Evolutionary conservation across 1,140 invertebrate genomes (phyloP).

Genomic region (Melitaea cinxia): DNA sequence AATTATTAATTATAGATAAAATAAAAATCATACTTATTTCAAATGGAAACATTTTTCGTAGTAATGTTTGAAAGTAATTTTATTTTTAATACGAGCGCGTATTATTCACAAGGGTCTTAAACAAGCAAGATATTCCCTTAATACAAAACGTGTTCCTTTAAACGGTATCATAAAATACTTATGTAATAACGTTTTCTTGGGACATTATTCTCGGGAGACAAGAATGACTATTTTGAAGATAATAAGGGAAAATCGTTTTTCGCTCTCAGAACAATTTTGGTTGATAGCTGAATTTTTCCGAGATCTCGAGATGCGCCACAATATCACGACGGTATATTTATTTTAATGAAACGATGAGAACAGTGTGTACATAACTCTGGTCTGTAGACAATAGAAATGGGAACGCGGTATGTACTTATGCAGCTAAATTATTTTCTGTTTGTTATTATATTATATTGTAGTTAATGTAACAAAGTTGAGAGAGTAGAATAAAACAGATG

Average conservation of each 20-base stretch:
- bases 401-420: not conserved
- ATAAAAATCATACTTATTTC: not conserved
- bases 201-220: slow-evolving; percentile 32
- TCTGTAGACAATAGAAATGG: slow-evolving; percentile 15
- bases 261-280: slow-evolving; percentile 27
- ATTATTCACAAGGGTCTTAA: slow-evolving; percentile 32
- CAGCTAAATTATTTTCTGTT: slow-evolving; percentile 1
- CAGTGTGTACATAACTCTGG: slow-evolving; percentile 7
- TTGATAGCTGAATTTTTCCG: slow-evolving; percentile 26
- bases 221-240: slow-evolving; percentile 34
- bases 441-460: not conserved
- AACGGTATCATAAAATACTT: slow-evolving; percentile 36
- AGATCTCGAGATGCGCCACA: slow-evolving; percentile 32
- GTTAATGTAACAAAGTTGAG: not conserved
- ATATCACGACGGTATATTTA: slow-evolving; percentile 50
- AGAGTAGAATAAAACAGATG: not conserved
- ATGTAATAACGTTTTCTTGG: slow-evolving; percentile 32
- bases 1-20: no score
- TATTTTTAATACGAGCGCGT: slow-evolving; percentile 26
- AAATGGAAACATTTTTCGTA: slow-evolving; percentile 9
- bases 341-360: slow-evolving; percentile 46
- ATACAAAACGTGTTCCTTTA: slow-evolving; percentile 37
- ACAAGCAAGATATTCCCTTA: slow-evolving; percentile 34
- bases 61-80: slow-evolving; percentile 25
- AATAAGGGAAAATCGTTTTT: slow-evolving; percentile 33